phyloP scores from a whole-genome alignment of 2,113 vertebrate species.

The Rhadina sibilatrix region DNA sequence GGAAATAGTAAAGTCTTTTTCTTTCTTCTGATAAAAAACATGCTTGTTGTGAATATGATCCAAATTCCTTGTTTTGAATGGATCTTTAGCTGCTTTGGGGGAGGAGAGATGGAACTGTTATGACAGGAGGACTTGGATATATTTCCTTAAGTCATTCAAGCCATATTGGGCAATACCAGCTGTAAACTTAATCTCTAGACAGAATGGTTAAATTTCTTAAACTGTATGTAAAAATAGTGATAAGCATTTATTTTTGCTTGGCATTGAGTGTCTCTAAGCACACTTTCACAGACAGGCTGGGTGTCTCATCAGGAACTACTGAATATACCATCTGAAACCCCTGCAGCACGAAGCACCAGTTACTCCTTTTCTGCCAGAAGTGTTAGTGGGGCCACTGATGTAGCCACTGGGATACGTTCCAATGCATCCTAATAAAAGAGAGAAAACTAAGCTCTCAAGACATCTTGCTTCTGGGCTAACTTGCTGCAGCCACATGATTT shows the following conservation, averaged over 20 bases:
- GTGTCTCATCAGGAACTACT: slow-evolving; percentile 4
- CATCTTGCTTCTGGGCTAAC: slow-evolving; percentile 32
- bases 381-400: neutral
- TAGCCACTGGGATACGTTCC: slow-evolving; percentile 13
- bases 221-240: neutral
- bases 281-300: neutral
- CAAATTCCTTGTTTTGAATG: neutral
- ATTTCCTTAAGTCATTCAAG: neutral
- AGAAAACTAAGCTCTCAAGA: slow-evolving; percentile 18
- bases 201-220: neutral
- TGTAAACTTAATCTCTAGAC: neutral
- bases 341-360: neutral
- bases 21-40: neutral
- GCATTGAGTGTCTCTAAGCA: neutral
- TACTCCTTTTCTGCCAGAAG: slow-evolving; percentile 15
- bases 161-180: neutral
- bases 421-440: slow-evolving; percentile 37
- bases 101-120: neutral
- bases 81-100: neutral
- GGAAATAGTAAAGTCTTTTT: neutral
- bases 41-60: neutral
- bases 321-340: neutral
- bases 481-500: slow-evolving; percentile 41
- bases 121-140: neutral
- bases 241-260: neutral